A percentile compares a stretch with the other conserved stretches of the same genome.
phyloP scores from a whole-genome alignment of 2,113 vertebrate species.

The human (Homo sapiens) region GRCh38 chr22:29059001-29059500 shows the following conservation, averaged over 20 bases:
- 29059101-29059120: constrained; percentile 60
- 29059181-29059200: constrained; percentile 72
- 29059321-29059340: not conserved
- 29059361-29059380: constrained; percentile 4
- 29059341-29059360: not conserved
- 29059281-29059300: constrained; percentile 48
- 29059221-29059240: constrained; percentile 65
- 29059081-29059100: constrained; percentile 8
- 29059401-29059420: constrained; percentile 31
- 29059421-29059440: not conserved
- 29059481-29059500: not conserved
- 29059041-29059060: not conserved
- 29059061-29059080: constrained; percentile 40
- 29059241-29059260: constrained; percentile 66
- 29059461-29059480: not conserved
- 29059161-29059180: constrained; percentile 74
- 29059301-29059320: not conserved
- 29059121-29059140: constrained; percentile 69
- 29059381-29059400: constrained; percentile 18
- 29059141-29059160: constrained; percentile 61
- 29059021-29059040: not conserved
- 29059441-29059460: not conserved
- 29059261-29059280: constrained; percentile 48
- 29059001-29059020: constrained; percentile 2
- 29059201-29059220: constrained; percentile 68